Base-by-base conservation (phyloP, 2,797 vertebrate species). In the Moxostoma hubbsi region DNA sequence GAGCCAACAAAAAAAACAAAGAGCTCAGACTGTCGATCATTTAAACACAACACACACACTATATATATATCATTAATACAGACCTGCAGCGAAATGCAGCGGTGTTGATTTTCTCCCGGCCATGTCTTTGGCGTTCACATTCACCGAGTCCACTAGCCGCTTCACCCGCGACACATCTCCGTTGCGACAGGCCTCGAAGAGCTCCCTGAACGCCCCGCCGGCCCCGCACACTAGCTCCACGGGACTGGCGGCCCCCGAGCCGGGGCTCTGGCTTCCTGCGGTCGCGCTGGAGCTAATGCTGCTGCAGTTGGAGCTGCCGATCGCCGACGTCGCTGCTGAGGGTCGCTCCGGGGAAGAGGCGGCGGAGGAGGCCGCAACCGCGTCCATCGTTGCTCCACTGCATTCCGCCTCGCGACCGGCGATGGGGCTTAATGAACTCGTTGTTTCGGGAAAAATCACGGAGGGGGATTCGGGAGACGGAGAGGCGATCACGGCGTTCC, bases 81-180 rank as follows among this genome's bases (percentile, higher is more conserved):
- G 10, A 91, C 97, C 98, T 89, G 98, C 97, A 71, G 98, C 97
- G 89, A 99, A 99, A 90, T 99, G 98, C 2, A 99, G 93, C 66
- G 98, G 97, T 8, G 97, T 98, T 3, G 97, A 99, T 89, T 99
- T 99, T 76, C 97, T 94, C 9, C 98, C 98, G 58, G 98, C 96
- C 96, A 99, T 98, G 92, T 99, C 98, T 93, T 99, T 99, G 61
- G 97, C 97, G 86, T 99, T 99, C 77, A 98, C 98, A 76, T 99
- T 99, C 64, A 95, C 94, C 13, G 97, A 92, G 80, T 98, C 97
- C 78, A 98, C 96, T 51, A 99, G 93, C 84, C 96, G 94, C 90
- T 97, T 96, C 2, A 99, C 98, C 78, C 97, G 90, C 81, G 96
- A 96, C 67, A 99, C 97, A 84, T 99, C 97, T 82, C 97, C 97